These are phyloP conservation scores for Netelia virgata DNA, from an alignment of 2,888 invertebrate species.

Conservation along the genomic window DNA sequence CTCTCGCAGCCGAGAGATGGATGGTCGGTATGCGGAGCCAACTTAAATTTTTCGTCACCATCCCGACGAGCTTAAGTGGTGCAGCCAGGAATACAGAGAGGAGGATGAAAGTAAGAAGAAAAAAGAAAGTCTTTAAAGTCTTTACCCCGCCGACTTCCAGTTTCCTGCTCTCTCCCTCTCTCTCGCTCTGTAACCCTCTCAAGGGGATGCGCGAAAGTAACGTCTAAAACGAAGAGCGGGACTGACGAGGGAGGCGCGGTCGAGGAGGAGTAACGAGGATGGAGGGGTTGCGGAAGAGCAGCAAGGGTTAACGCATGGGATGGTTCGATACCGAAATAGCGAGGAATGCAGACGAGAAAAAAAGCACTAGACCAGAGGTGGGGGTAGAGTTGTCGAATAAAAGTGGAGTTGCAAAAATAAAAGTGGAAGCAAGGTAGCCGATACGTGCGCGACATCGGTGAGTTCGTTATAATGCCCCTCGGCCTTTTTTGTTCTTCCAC, in stretches of 20 bases:
- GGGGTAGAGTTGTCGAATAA: slow-evolving; percentile 49
- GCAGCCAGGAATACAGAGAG: slow-evolving; percentile 43
- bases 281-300: slow-evolving; percentile 20
- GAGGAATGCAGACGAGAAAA: slow-evolving; percentile 34
- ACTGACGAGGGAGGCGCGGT: not conserved
- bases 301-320: slow-evolving; percentile 47
- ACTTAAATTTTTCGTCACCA: slow-evolving; percentile 76
- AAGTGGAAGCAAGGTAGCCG: slow-evolving; percentile 55
- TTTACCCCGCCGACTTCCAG: slow-evolving; percentile 18
- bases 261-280: slow-evolving; percentile 50
- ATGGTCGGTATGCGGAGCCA: slow-evolving; percentile 78
- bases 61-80: slow-evolving; percentile 58
- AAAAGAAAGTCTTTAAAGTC: slow-evolving; percentile 60
- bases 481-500: slow-evolving; percentile 19
- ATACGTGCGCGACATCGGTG: slow-evolving; percentile 79
- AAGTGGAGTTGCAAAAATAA: slow-evolving; percentile 20
- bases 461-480: slow-evolving; percentile 78
- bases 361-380: slow-evolving; percentile 5
- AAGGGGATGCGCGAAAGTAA: slow-evolving; percentile 29
- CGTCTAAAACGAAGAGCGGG: slow-evolving; percentile 9
- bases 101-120: slow-evolving; percentile 37
- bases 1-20: slow-evolving; percentile 71
- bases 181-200: not conserved
- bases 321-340: slow-evolving; percentile 9
- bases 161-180: slow-evolving; percentile 18